phyloP scores from a whole-genome alignment of 2,797 vertebrate species.

The Selene dorsalis region DNA sequence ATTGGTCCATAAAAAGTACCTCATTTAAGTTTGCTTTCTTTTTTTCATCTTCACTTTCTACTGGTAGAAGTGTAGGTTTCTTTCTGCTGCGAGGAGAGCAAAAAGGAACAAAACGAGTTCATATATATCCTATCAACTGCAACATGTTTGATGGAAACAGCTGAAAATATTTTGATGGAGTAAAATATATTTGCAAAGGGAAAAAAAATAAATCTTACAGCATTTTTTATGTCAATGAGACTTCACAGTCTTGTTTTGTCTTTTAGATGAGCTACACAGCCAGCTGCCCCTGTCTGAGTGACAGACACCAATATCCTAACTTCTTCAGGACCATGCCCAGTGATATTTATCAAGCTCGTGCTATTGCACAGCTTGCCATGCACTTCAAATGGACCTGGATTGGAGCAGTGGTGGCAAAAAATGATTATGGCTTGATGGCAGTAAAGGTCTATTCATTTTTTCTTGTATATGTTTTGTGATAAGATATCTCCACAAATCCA shows the following conservation, averaged over 20 bases:
- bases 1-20: too few relatives aligned
- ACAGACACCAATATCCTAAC: slow-evolving; percentile 65
- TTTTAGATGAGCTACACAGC: slow-evolving; percentile 82
- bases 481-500: background rate
- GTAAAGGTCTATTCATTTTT: slow-evolving; percentile 67
- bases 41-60: background rate
- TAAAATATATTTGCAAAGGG: background rate
- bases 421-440: slow-evolving; percentile 79
- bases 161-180: background rate
- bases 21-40: background rate
- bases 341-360: slow-evolving; percentile 80
- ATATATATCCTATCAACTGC: background rate
- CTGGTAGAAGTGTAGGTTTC: background rate
- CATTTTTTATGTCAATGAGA: background rate
- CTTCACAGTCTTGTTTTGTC: background rate
- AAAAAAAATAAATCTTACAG: background rate
- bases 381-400: slow-evolving; percentile 84
- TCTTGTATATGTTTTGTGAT: background rate
- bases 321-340: slow-evolving; percentile 84
- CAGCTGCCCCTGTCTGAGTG: slow-evolving; percentile 77
- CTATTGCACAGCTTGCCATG: slow-evolving; percentile 79
- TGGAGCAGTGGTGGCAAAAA: slow-evolving; percentile 78
- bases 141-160: background rate
- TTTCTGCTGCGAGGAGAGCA: background rate
- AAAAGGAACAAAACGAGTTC: background rate